Conservation (phyloP, 1,140 invertebrate species). For the Mylabris phalerata region DNA sequence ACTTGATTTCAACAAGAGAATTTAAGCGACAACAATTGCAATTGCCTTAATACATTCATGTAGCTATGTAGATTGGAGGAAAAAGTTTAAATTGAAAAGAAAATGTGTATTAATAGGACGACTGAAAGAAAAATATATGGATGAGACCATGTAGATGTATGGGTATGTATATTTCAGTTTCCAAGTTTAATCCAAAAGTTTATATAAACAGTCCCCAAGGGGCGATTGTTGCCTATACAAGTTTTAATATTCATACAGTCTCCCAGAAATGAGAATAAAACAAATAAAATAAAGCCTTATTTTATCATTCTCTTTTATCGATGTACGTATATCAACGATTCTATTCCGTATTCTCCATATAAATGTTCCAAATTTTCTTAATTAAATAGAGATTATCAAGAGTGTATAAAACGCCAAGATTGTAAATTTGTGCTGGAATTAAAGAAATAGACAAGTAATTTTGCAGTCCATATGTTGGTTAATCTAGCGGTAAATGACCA, state of each 20-base stretch:
- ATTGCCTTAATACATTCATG: constrained; percentile 13
- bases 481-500: constrained; percentile 24
- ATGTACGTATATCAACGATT: no score
- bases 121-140: constrained; percentile 6
- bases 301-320: constrained; percentile 7
- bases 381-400: background rate
- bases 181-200: constrained; percentile 17
- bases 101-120: background rate
- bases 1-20: constrained; percentile 16
- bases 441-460: constrained; percentile 17
- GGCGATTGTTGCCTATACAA: constrained; percentile 13
- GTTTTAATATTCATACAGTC: constrained; percentile 20
- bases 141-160: no score
- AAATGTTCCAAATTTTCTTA: background rate
- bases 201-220: constrained; percentile 14
- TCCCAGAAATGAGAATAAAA: constrained; percentile 18
- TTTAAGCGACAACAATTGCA: constrained; percentile 13
- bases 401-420: background rate
- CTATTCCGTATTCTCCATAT: background rate
- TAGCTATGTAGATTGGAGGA: background rate
- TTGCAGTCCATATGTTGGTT: constrained; percentile 25
- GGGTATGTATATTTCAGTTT: constrained; percentile 1
- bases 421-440: constrained; percentile 3
- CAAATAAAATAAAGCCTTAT: constrained; percentile 16
- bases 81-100: constrained; percentile 7